phyloP scores from a whole-genome alignment of 2,113 vertebrate genomes.

The Dermatemys mawii region DNA sequence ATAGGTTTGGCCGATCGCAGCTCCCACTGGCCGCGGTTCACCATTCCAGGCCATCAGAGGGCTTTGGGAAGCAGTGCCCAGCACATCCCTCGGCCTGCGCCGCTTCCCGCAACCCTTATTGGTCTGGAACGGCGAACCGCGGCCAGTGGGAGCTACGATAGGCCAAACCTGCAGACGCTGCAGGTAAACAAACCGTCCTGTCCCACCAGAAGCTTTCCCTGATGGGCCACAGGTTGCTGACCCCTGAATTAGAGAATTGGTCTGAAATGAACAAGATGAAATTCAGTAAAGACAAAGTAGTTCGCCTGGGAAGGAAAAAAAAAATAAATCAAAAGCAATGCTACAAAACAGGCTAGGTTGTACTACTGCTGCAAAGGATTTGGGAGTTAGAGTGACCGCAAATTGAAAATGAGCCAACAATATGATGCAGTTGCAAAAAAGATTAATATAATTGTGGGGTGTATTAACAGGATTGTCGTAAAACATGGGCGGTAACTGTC shows the following conservation, averaged over 20 bases:
- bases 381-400: neutral
- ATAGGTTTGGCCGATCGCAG: no score
- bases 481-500: neutral
- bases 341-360: neutral
- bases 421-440: neutral
- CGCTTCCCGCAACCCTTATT: no score
- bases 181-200: no score
- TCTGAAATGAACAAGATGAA: neutral
- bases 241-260: neutral
- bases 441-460: neutral
- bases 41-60: no score
- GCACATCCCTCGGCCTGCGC: no score
- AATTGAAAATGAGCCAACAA: neutral
- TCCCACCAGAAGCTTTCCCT: no score
- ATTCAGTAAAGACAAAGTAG: neutral
- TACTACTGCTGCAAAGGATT: neutral
- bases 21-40: no score
- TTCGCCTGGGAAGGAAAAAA: neutral
- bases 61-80: no score
- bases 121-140: no score
- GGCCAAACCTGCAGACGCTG: no score
- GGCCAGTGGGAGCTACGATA: no score
- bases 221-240: no score
- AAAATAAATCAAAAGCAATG: neutral
- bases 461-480: neutral